Base-by-base conservation (phyloP, 2,888 invertebrate genomes). In the Epirrita christyi region DNA sequence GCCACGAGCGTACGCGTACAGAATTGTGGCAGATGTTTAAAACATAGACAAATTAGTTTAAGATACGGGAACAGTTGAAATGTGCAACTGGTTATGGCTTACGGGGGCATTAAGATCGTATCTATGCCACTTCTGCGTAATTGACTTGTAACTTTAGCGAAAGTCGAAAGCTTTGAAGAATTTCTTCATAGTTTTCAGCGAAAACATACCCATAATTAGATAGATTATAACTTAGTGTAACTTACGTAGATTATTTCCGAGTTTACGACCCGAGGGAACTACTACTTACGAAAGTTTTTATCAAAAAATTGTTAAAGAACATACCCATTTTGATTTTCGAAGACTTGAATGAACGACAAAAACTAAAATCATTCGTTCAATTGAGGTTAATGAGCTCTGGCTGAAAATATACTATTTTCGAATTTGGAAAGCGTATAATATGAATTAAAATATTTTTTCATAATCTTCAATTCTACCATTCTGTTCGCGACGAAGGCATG, bases 11-110 rank as follows among this genome's bases (percentile, higher is more conserved):
- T 58, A 58, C 61, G 61, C 47, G 48, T 13, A 45, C 52, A 61
- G 56, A 61, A 60, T 60, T 49, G 56, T 53, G 53, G 57, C 61
- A 61, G 46, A 61, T 54, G 58, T 37, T 58, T 46, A 44, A 55
- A 54, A 46, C 51, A 49, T 56, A 56, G 61, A 55, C 58, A 61
- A 61, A 61, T 61, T 58, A 52, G 56, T 56, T 55, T 50, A 61
- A 55, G 58, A 58, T 58, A 58, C 61, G 55, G 61, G 58, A 41
- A 41, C 43, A 46, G 55, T 49, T 55, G 55, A 55, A 55, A 59
- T 61, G 48, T 57, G 61, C 56, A 61, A 61, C 61, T 57, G 53
- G 56, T 55, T 50, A 46, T 44, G 32, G n/a, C 40, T 7, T 7
- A 7, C 32, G 7, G 38, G 34, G 21, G 32, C 59, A 54, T 56